Conservation (phyloP, 2,797 vertebrate genomes). For the Microcaecilia unicolor region DNA sequence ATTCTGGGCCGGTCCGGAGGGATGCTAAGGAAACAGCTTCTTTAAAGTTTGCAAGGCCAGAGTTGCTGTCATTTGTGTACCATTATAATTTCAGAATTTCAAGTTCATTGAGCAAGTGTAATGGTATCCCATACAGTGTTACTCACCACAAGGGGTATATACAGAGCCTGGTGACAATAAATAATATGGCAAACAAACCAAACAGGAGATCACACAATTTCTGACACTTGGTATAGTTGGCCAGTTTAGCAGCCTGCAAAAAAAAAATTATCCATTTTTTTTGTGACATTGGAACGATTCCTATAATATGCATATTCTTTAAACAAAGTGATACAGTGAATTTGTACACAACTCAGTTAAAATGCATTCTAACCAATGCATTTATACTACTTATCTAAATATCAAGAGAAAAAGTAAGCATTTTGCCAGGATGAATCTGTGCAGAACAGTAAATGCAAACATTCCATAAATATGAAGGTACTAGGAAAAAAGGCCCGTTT, state of each 20-base stretch:
- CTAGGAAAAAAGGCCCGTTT: no score
- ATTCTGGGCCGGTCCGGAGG: no score
- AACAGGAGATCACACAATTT: slow-evolving; percentile 92
- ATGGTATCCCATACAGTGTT: background rate
- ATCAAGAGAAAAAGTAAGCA: no score
- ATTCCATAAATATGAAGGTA: no score
- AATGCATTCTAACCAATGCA: no score
- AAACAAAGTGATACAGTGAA: background rate
- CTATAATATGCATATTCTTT: slow-evolving; percentile 3
- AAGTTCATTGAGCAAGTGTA: no score
- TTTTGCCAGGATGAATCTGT: no score
- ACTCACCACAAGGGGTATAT: slow-evolving; percentile 94
- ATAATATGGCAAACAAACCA: slow-evolving; percentile 85
- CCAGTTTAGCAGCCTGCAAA: slow-evolving; percentile 99
- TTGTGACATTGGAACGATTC: slow-evolving; percentile 15
- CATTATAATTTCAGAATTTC: background rate
- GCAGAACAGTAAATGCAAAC: no score
- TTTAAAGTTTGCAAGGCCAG: no score
- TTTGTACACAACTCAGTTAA: no score
- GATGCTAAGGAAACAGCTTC: no score
- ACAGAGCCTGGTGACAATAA: slow-evolving; percentile 88
- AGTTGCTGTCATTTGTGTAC: slow-evolving; percentile 36
- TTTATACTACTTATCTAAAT: no score
- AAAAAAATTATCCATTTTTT: slow-evolving; percentile 33
- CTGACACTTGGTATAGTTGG: slow-evolving; percentile 96